phyloP scores from a whole-genome alignment of 2,797 vertebrate genomes.

The Pipistrellus pipistrellus region DNA sequence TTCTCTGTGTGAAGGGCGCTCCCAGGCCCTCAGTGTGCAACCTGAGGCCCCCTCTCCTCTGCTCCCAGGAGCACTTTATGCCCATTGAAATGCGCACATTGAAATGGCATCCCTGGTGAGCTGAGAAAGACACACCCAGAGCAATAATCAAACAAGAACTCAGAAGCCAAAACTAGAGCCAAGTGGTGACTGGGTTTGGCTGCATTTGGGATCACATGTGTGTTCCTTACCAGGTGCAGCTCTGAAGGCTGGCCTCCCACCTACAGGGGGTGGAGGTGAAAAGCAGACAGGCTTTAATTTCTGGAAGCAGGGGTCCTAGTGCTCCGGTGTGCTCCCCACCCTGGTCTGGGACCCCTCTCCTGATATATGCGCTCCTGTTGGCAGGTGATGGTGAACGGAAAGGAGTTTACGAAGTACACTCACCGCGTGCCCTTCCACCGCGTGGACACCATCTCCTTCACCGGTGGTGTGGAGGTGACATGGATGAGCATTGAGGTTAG shows the following conservation, averaged over 20 bases:
- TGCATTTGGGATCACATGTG: accelerated
- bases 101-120: neutral
- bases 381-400: constrained; percentile 89
- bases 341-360: neutral
- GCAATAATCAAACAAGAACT: neutral
- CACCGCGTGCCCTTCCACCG: constrained; percentile 89
- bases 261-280: neutral
- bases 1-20: neutral
- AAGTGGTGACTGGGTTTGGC: accelerated
- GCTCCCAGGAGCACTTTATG: neutral
- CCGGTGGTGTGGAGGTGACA: constrained; percentile 87
- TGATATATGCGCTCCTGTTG: accelerated
- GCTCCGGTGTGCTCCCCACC: neutral
- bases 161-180: too few species aligned
- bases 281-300: neutral
- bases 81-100: neutral
- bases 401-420: constrained; percentile 87
- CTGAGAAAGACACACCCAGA: neutral
- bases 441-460: constrained; percentile 88
- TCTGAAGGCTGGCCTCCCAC: neutral
- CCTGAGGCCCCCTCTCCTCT: neutral
- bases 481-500: constrained; percentile 81
- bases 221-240: neutral
- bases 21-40: neutral
- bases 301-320: neutral